Evolutionary conservation across 2,797 vertebrate genomes (phyloP).

Genomic region (Muscicapa comitata): DNA sequence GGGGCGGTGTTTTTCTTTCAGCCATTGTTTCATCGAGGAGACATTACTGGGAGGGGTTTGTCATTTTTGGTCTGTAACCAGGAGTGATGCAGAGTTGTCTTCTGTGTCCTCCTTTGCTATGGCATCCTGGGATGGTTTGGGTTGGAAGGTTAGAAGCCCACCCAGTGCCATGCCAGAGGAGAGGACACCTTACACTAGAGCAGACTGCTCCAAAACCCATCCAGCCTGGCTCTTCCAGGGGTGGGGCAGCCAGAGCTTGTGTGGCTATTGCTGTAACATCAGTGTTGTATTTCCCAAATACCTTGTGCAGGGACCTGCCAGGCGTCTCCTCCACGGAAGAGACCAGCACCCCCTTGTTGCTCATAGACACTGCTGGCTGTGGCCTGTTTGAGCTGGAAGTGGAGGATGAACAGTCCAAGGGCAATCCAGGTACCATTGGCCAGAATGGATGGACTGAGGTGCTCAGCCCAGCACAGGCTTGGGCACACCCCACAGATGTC

Average conservation of each 20-base stretch:
- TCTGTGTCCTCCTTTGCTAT: background rate
- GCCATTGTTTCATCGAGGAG: accelerated
- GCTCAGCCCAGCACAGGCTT: accelerated
- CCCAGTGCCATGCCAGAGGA: accelerated
- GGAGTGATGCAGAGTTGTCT: background rate
- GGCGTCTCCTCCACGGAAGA: constrained; percentile 84
- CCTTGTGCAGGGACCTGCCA: constrained; percentile 82
- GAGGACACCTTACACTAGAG: background rate
- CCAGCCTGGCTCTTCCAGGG: background rate
- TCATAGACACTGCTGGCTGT: constrained; percentile 92
- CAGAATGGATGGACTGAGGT: background rate
- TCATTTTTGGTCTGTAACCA: background rate
- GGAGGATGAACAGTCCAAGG: constrained; percentile 90
- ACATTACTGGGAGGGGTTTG: accelerated
- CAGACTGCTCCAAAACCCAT: background rate
- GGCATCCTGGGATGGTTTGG: background rate
- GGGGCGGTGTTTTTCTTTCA: accelerated
- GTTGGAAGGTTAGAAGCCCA: background rate
- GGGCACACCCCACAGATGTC: background rate
- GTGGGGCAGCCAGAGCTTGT: background rate
- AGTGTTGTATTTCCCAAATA: background rate
- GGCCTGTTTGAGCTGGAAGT: constrained; percentile 89
- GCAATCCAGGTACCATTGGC: constrained; percentile 82
- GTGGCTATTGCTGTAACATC: background rate
- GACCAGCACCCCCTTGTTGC: constrained; percentile 82